phyloP scores from a whole-genome alignment of 2,888 invertebrate species.

The Aplocera efformata region DNA sequence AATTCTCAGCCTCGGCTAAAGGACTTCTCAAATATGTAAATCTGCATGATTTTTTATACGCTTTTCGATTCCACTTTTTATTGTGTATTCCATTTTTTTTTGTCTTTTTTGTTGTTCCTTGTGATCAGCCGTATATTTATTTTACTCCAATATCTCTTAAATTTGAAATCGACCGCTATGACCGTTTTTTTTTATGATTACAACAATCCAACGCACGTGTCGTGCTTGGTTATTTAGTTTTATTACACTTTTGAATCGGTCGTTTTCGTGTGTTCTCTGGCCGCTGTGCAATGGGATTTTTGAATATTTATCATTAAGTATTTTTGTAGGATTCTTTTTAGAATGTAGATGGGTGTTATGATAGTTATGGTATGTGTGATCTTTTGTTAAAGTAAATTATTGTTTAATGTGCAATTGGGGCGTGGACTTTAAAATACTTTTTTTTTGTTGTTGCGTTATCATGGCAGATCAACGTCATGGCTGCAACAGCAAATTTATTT shows the following conservation, averaged over 20 bases:
- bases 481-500: too few relatives aligned
- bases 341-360: conserved; percentile 22
- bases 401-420: conserved; percentile 20
- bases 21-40: too few relatives aligned
- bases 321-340: conserved; percentile 18
- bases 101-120: conserved; percentile 17
- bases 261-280: conserved; percentile 6
- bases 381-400: conserved; percentile 23
- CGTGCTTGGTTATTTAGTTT: not conserved
- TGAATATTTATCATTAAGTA: conserved; percentile 22
- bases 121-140: conserved; percentile 14
- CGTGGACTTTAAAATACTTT: conserved; percentile 17
- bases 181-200: conserved; percentile 9
- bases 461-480: too few relatives aligned
- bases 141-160: too few relatives aligned
- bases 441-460: too few relatives aligned
- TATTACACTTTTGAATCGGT: not conserved
- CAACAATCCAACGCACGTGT: not conserved
- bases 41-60: too few relatives aligned
- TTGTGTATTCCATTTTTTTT: conserved; percentile 18
- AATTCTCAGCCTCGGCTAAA: too few relatives aligned
- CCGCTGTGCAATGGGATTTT: conserved; percentile 13
- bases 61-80: conserved; percentile 18
- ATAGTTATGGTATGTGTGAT: conserved; percentile 24
- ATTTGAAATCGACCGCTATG: conserved; percentile 7